Evolutionary conservation across 2,797 vertebrate genomes (phyloP).

Genomic region (Hydrolagus colliei): DNA sequence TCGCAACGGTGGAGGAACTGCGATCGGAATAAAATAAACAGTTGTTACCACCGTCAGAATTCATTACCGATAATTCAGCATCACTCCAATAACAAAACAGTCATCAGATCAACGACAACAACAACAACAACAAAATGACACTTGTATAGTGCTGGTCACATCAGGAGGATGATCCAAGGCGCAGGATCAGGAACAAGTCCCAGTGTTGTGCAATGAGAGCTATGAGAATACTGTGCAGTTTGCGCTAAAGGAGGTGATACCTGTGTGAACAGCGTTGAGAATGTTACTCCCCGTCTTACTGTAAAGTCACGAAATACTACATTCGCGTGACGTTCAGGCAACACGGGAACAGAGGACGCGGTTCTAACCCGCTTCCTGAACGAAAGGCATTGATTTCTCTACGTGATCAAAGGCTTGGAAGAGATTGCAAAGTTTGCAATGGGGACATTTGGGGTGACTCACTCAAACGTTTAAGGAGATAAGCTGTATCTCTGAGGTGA

Average conservation of each 20-base stretch:
- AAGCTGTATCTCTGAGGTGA: neutral
- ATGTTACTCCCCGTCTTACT: no score
- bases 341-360: no score
- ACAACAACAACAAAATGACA: no score
- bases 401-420: neutral
- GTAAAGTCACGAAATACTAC: no score
- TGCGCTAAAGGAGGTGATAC: neutral
- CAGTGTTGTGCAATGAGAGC: neutral
- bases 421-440: neutral
- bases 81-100: neutral
- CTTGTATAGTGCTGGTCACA: no score
- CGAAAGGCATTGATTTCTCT: no score
- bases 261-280: neutral
- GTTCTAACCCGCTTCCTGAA: no score
- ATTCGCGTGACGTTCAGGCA: no score
- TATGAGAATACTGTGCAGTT: neutral
- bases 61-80: neutral
- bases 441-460: neutral
- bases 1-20: neutral
- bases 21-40: conserved; percentile 21
- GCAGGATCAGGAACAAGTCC: neutral
- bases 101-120: no score
- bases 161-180: no score
- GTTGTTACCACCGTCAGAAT: neutral
- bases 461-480: neutral